A percentile compares a stretch with the other conserved stretches of the same genome.
Evolutionary conservation across 2,888 invertebrate genomes (phyloP).

Genomic region (Epinotia brunnichana): DNA sequence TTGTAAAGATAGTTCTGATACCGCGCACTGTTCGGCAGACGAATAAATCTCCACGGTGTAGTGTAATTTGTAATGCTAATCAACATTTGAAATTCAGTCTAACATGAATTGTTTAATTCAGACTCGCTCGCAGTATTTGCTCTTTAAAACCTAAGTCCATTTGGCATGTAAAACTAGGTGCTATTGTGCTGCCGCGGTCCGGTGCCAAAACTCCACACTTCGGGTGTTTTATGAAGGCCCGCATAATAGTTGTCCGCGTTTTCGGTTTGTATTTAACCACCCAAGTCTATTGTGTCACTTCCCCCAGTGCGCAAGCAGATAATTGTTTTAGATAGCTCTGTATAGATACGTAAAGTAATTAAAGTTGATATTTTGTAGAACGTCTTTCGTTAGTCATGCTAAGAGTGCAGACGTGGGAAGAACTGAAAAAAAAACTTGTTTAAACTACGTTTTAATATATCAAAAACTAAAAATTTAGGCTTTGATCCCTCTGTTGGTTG

Average conservation of each 20-base stretch:
- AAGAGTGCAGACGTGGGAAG: not conserved
- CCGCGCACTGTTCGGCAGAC: constrained; percentile 50
- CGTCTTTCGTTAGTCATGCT: not conserved
- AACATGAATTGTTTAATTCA: constrained; percentile 17
- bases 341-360: not conserved
- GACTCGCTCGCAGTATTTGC: constrained; percentile 1
- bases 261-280: constrained; percentile 47
- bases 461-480: no score
- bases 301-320: not conserved
- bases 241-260: constrained; percentile 50
- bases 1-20: constrained; percentile 49
- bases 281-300: constrained; percentile 7
- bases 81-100: constrained; percentile 3
- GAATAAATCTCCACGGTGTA: not conserved
- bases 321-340: constrained; percentile 2
- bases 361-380: not conserved
- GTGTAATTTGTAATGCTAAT: not conserved
- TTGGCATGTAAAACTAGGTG: constrained; percentile 19
- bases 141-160: constrained; percentile 15
- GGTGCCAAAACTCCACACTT: constrained; percentile 49
- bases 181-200: constrained; percentile 7
- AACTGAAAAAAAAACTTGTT: not conserved
- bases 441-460: not conserved
- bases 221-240: constrained; percentile 51
- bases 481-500: no score